Evolutionary conservation across 2,888 invertebrate genomes (phyloP).

Genomic region (Melieria picta): DNA sequence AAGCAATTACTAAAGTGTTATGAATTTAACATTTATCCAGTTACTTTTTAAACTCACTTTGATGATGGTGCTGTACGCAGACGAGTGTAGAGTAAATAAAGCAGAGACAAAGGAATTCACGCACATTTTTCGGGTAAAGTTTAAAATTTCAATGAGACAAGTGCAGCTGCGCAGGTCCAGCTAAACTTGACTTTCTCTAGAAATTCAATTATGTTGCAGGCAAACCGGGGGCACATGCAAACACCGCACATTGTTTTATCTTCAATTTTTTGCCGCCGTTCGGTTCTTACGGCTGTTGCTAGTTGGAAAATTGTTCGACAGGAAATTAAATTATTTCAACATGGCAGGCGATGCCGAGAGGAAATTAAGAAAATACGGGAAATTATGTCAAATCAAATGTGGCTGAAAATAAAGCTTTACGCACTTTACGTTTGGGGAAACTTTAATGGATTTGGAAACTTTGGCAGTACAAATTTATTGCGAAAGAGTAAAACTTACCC

Average conservation of each 20-base stretch:
- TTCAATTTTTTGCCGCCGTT: too few species aligned
- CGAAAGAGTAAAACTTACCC: not conserved
- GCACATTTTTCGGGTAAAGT: constrained; percentile 31
- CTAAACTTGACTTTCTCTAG: not conserved
- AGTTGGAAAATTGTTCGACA: constrained; percentile 9
- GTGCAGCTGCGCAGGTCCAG: not conserved
- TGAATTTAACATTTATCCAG: too few species aligned
- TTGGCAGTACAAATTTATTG: constrained; percentile 15
- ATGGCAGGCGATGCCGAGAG: constrained; percentile 31
- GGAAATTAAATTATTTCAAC: constrained; percentile 43
- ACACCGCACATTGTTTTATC: too few species aligned
- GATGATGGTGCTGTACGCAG: not conserved
- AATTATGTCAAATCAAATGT: constrained; percentile 4
- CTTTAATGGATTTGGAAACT: constrained; percentile 10
- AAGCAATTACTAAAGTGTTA: too few species aligned
- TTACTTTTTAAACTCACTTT: too few species aligned
- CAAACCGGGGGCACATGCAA: too few species aligned
- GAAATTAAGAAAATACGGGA: constrained; percentile 26
- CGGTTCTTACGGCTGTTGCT: not conserved
- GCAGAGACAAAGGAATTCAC: constrained; percentile 31
- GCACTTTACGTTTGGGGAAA: constrained; percentile 13
- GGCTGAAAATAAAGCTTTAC: constrained; percentile 1
- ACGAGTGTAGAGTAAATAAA: constrained; percentile 25
- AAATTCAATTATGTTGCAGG: too few species aligned
- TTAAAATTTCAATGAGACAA: constrained; percentile 21